phyloP scores from a whole-genome alignment of 2,888 invertebrate species.

The Drosophila fungiperda region DNA sequence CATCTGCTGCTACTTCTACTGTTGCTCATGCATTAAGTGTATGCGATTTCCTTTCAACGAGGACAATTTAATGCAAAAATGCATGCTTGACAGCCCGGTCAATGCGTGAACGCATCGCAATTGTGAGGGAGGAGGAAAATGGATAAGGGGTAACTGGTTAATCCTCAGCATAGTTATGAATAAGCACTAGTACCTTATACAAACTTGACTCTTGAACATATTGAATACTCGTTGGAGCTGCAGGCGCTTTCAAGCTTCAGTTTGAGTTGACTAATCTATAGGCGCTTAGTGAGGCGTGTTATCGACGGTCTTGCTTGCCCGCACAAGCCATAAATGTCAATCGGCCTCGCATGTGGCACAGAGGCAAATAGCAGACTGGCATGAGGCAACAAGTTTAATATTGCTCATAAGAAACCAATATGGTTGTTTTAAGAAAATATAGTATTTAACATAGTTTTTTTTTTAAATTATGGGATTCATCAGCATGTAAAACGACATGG shows the following conservation, averaged over 20 bases:
- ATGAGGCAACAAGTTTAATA: constrained; percentile 40
- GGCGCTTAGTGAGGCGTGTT: constrained; percentile 64
- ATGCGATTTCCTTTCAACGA: constrained; percentile 75
- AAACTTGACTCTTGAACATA: constrained; percentile 34
- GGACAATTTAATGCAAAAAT: constrained; percentile 77
- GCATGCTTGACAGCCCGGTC: constrained; percentile 70
- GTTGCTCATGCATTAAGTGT: constrained; percentile 68
- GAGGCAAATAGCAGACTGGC: constrained; percentile 19
- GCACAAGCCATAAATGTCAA: constrained; percentile 77
- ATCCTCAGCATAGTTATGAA: constrained; percentile 66
- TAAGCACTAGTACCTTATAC: constrained; percentile 53
- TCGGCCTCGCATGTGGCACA: constrained; percentile 53
- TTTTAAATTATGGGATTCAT: no score
- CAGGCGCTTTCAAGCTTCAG: constrained; percentile 21
- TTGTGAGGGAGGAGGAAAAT: not conserved
- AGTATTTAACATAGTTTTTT: no score
- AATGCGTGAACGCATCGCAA: constrained; percentile 42
- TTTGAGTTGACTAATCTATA: constrained; percentile 26
- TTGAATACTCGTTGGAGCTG: constrained; percentile 28
- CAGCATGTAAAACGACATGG: no score
- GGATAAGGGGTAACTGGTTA: constrained; percentile 13
- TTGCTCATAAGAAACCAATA: not conserved
- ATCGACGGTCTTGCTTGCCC: constrained; percentile 68
- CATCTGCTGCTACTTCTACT: constrained; percentile 8
- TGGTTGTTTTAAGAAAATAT: not conserved